A percentile compares a stretch with the other conserved stretches of the same genome.
These are phyloP conservation scores for Gyrodactylus bullatarudis DNA, from an alignment of 1,140 invertebrate species.

Conservation along the genomic window DNA sequence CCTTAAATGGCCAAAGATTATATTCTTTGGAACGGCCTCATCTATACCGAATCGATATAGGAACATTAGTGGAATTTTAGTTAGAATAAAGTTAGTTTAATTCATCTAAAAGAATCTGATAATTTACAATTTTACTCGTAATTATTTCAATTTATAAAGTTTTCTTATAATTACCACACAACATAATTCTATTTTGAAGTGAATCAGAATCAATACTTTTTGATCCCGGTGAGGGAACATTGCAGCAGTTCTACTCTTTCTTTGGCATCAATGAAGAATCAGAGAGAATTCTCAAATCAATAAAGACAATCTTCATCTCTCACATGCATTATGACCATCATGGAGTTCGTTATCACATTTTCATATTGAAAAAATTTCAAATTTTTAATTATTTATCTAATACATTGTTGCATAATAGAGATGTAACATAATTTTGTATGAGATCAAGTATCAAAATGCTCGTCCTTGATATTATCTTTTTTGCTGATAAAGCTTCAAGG, in stretches of 20 bases:
- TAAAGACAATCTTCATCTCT: background rate
- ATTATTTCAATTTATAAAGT: background rate
- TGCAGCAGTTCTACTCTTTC: background rate
- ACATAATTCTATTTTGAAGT: background rate
- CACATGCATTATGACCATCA: background rate
- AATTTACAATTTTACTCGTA: background rate
- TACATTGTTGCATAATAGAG: too few species aligned
- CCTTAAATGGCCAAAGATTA: background rate
- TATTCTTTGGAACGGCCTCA: background rate
- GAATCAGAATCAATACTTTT: background rate
- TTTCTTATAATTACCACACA: background rate
- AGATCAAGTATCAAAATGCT: too few species aligned
- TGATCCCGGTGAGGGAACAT: background rate
- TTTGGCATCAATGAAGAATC: background rate
- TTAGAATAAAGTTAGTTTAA: background rate
- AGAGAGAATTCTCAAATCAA: background rate
- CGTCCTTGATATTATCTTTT: too few species aligned
- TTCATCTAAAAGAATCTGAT: too few species aligned
- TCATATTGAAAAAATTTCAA: too few species aligned
- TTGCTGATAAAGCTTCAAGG: too few species aligned
- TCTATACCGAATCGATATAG: background rate
- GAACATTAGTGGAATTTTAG: background rate
- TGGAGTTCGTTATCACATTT: background rate
- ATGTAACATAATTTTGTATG: too few species aligned
- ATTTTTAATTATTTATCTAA: too few species aligned